Conservation (phyloP, 2,797 vertebrate species). For the Cirrhinus mrigala region DNA sequence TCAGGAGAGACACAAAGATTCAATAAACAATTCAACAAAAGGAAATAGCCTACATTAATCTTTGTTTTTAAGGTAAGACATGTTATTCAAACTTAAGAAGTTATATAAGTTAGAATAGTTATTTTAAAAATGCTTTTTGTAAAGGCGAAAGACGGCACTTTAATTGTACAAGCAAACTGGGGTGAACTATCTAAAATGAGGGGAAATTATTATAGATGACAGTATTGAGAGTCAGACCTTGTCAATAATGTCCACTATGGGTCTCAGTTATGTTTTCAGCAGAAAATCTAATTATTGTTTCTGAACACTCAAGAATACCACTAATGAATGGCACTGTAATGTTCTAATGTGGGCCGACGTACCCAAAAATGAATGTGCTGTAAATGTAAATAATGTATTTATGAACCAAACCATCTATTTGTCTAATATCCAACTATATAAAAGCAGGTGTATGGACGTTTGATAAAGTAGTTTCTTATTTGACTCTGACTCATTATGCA, state of each 20-base stretch:
- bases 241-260: background rate
- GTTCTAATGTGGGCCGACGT: background rate
- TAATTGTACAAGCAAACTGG: background rate
- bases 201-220: background rate
- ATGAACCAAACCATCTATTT: background rate
- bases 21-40: conserved; percentile 44
- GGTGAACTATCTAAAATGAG: background rate
- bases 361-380: background rate
- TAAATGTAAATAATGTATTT: background rate
- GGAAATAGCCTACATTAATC: conserved; percentile 45
- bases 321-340: background rate
- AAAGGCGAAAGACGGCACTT: background rate
- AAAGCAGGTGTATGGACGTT: background rate
- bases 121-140: background rate
- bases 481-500: conserved; percentile 1
- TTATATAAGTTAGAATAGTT: background rate
- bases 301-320: background rate
- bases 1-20: conserved; percentile 75
- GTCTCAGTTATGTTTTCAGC: background rate
- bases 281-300: background rate
- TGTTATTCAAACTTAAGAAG: conserved; percentile 1
- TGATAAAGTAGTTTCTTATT: background rate
- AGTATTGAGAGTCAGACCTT: background rate
- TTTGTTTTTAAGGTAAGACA: conserved; percentile 50
- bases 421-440: background rate